Evolutionary conservation across 2,113 vertebrate species (phyloP).

Genomic region (Gymnarchus niloticus): DNA sequence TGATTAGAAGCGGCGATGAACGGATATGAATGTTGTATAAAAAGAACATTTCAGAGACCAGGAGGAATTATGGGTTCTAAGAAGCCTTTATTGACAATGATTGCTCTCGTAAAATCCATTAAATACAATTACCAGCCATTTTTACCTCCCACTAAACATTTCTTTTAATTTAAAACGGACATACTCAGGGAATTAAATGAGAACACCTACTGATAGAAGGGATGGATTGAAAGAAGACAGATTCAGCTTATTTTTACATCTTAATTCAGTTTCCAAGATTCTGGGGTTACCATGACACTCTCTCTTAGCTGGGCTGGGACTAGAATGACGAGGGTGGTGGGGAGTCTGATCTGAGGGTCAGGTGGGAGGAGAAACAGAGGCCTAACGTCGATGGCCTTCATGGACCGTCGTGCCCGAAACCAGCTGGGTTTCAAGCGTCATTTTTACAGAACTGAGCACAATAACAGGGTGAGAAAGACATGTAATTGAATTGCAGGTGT

Average conservation of each 20-base stretch:
- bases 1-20: conserved; percentile 48
- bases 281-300: conserved; percentile 58
- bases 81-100: conserved; percentile 62
- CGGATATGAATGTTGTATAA: conserved; percentile 35
- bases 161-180: conserved; percentile 13
- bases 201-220: conserved; percentile 23
- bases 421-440: conserved; percentile 53
- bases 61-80: conserved; percentile 48
- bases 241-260: conserved; percentile 26
- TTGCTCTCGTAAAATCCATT: conserved; percentile 65
- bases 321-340: conserved; percentile 41
- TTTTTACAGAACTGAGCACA: conserved; percentile 37
- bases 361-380: conserved; percentile 50
- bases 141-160: conserved; percentile 50
- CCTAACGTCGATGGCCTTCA: conserved; percentile 71
- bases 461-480: conserved; percentile 61
- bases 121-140: conserved; percentile 48
- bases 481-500: conserved; percentile 60
- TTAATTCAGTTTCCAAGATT: conserved; percentile 55
- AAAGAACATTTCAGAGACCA: conserved; percentile 12
- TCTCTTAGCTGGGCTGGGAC: conserved; percentile 55
- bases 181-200: conserved; percentile 23
- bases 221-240: conserved; percentile 9
- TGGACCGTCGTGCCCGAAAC: conserved; percentile 62
- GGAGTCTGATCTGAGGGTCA: conserved; percentile 19